Conservation (phyloP, 2,113 vertebrate species). For the Sylvilagus bachmani region DNA sequence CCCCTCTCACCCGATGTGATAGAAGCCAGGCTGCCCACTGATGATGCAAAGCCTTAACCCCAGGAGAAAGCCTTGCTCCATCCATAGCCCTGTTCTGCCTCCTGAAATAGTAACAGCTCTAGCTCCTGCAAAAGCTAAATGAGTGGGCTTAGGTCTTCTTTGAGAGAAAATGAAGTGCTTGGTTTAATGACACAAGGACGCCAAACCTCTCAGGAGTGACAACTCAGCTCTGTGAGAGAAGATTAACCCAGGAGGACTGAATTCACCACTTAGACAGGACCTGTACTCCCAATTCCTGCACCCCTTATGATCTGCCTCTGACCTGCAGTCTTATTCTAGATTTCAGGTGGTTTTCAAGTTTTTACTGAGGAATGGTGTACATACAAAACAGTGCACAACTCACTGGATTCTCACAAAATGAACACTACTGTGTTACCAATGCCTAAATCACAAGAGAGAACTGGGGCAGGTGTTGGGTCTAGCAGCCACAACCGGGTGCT, state of each 20-base stretch:
- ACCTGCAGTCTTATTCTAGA: neutral
- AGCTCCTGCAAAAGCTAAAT: neutral
- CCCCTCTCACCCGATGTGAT: neutral
- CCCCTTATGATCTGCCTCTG: neutral
- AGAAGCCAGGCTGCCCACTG: neutral
- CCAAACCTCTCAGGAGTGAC: neutral
- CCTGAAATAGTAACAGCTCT: neutral
- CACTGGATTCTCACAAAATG: neutral
- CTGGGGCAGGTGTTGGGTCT: too few species aligned
- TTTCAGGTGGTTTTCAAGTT: neutral
- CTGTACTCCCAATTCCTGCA: neutral
- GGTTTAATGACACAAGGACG: neutral
- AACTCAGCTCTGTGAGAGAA: neutral
- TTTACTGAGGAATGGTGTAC: neutral
- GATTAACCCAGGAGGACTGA: neutral
- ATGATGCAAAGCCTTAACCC: neutral
- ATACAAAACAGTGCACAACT: neutral
- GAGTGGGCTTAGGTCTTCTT: neutral
- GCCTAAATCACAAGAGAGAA: neutral
- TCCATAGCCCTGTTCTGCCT: neutral
- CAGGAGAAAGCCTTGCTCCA: neutral
- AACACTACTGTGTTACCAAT: rapidly evolving
- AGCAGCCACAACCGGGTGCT: too few species aligned
- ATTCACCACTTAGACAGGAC: neutral
- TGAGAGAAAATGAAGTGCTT: neutral